phyloP scores from a whole-genome alignment of 2,888 invertebrate genomes.

The Aelia acuminata region DNA sequence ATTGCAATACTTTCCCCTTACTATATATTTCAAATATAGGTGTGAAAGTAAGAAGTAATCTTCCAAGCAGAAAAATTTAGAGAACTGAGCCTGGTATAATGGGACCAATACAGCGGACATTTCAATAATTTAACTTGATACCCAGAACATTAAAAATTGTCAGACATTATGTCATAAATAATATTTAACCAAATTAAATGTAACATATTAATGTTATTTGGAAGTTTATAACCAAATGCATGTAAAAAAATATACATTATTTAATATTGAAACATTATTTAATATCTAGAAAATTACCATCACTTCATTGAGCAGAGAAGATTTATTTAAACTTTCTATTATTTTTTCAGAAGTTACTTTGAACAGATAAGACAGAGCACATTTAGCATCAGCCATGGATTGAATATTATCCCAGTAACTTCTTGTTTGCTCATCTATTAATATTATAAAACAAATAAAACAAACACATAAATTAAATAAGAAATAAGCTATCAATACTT shows the following conservation, averaged over 20 bases:
- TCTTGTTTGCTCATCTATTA: slow-evolving; percentile 10
- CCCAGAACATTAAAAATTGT: no score
- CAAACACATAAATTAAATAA: neutral
- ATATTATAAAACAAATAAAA: neutral
- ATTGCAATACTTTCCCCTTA: no score
- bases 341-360: slow-evolving; percentile 74
- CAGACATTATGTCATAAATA: no score
- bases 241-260: neutral
- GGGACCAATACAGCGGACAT: no score
- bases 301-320: slow-evolving; percentile 66
- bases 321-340: slow-evolving; percentile 66
- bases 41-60: no score
- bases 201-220: neutral
- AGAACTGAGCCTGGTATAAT: no score
- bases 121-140: no score
- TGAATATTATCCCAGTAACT: slow-evolving; percentile 78
- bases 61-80: no score
- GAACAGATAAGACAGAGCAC: slow-evolving; percentile 78
- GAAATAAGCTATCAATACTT: neutral
- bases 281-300: slow-evolving; percentile 63
- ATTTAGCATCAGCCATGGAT: slow-evolving; percentile 84
- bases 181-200: no score
- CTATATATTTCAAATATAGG: no score
- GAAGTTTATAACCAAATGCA: neutral
- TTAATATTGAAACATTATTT: neutral